Evolutionary conservation across 2,797 vertebrate species (phyloP), one percentile per base, ranked within the genome.

Genomic region (Petrocephalus sullivani): DNA sequence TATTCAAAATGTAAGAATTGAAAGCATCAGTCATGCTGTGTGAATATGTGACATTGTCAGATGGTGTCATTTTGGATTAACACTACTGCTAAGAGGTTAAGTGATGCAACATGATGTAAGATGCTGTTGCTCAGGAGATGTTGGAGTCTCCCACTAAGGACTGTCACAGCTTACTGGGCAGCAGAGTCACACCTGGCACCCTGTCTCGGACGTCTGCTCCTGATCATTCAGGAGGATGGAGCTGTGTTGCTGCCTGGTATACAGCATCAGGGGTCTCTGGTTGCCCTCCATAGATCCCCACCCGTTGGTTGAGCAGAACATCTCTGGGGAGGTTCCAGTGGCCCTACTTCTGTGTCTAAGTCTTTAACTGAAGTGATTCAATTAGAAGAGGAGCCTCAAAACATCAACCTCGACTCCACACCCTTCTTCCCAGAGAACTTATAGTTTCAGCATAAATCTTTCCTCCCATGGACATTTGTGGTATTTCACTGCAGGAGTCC

Each of bases 1-100:
- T 41, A 46, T 46, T 81, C 16, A 81, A 78, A 81, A 81, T 46
- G n/a, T 53, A 82, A 49, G 33, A 75, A 41, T 23, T 41, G 37
- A 41, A 75, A 75, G 16, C 92, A 93, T 94, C 93, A 93, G 90
- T 92, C 91, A 88, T 89, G 89, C 92, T 91, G 89, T 86, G 90
- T 92, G 78, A 82, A 51, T 51, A 41, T 46, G 78, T 51, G 78
- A 82, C 78, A 82, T 82, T 82, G 61, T 64, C 21, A 64, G 56
- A 57, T 57, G 9, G 56, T 16, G 78, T 53, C 41, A 19, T 19
- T 82, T 49, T 82, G 78, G 78, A 53, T 53, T 51, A 82, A 49
- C 9, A 19, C 78, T 46, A 19, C 8, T 53, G 78, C 78, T 82
- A 49, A 82, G 41, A 82, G 46, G 78, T 53, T 82, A 82, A 82